Conservation (phyloP, 2,888 invertebrate genomes). For the Metalampra italica region DNA sequence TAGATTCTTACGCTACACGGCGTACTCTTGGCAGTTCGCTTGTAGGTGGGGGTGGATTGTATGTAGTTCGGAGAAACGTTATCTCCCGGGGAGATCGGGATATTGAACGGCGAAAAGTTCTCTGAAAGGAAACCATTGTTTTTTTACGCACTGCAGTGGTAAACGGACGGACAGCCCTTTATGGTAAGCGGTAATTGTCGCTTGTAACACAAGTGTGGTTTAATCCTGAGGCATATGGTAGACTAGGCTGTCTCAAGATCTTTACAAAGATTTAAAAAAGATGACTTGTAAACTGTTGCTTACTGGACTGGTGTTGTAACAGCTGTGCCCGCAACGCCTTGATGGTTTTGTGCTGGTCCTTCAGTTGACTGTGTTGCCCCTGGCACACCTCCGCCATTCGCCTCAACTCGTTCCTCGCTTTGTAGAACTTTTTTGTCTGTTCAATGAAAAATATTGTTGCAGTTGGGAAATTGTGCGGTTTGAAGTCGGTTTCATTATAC, state of each 20-base stretch:
- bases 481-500: too few relatives aligned
- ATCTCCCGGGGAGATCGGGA: constrained; percentile 58
- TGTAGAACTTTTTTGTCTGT: constrained; percentile 68
- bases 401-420: constrained; percentile 57
- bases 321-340: constrained; percentile 51
- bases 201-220: too few relatives aligned
- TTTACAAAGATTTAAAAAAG: too few relatives aligned
- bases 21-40: constrained; percentile 64
- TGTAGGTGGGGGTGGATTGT: constrained; percentile 59
- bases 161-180: too few relatives aligned
- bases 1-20: constrained; percentile 54
- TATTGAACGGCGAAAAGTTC: constrained; percentile 60
- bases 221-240: too few relatives aligned
- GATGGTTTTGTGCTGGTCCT: constrained; percentile 59
- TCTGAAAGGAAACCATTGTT: constrained; percentile 33
- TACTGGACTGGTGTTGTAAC: constrained; percentile 48
- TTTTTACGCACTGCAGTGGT: too few relatives aligned
- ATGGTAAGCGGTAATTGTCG: too few relatives aligned
- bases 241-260: too few relatives aligned
- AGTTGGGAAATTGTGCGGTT: constrained; percentile 4
- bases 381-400: constrained; percentile 64
- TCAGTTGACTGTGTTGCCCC: constrained; percentile 62
- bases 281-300: too few relatives aligned
- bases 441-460: not conserved
- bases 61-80: constrained; percentile 62